A percentile compares a stretch with the other conserved stretches of the same genome.
Conservation (phyloP, 2,113 vertebrate genomes). For the Motacilla alba region DNA sequence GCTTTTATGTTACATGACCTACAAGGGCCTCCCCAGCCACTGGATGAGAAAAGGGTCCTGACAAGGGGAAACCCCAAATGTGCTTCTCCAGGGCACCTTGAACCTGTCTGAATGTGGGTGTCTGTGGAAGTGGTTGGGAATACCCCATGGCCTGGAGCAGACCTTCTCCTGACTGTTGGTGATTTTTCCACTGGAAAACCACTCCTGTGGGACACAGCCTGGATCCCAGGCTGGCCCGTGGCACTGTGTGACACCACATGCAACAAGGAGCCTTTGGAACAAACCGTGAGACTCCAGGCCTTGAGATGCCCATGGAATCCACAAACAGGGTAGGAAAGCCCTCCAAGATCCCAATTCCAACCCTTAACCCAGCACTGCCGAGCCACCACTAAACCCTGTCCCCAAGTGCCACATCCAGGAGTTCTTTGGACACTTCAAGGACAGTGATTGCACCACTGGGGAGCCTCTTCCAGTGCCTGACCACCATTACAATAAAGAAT, state of each 20-base stretch:
- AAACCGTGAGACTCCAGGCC: neutral
- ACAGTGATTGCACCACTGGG: neutral
- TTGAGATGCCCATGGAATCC: neutral
- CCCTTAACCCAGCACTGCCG: neutral
- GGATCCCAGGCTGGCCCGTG: accelerated
- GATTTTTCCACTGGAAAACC: neutral
- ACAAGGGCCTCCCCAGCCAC: neutral
- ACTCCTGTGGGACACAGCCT: neutral
- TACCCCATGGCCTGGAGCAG: neutral
- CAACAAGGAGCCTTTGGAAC: neutral
- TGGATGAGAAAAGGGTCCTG: neutral
- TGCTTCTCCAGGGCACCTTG: neutral
- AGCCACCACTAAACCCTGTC: neutral
- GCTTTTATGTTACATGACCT: neutral
- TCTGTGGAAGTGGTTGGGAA: neutral
- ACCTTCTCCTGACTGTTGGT: neutral
- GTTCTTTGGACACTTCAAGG: neutral
- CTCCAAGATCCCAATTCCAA: neutral
- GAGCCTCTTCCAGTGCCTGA: neutral
- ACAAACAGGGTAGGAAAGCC: neutral
- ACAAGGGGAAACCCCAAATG: accelerated
- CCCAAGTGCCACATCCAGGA: neutral
- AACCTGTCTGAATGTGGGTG: neutral
- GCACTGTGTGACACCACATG: neutral
- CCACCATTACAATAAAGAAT: neutral